Base-by-base conservation (phyloP, 2,888 invertebrate genomes). In the Nemotelus pantherinus region DNA sequence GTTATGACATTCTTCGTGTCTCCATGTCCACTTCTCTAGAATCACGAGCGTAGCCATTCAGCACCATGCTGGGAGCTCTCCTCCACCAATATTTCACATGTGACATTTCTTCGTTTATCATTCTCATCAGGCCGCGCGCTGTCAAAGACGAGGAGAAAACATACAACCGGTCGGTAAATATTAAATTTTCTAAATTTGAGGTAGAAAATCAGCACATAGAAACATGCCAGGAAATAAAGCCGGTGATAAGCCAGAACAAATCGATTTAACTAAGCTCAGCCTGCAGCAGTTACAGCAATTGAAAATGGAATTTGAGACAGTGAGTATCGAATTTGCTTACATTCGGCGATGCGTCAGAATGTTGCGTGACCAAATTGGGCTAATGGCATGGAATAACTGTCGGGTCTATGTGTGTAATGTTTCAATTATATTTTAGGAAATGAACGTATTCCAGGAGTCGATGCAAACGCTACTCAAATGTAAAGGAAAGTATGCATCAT, bases 401-500 rank as follows among this genome's bases (percentile, higher is more conserved):
- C 53, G 10, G 7, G 1, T 53, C 10, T 53, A 43, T 63, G 7
- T 63, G 5, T 63, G 43, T 43, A 68, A 58, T 25, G 9, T 60
- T 41, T 55, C 3, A 58, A 57, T 78, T 79, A 80, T 78, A 81
- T 89, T 89, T 78, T 84, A 94, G 94, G 98, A 98, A 87, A 89
- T 98, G 79, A 91, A 90, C 82, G 91, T 97, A 67, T 95, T 97
- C 86, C 94, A 95, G 89, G 95, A 95, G 81, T 98, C 98, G 0
- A 87, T 97, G 81, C 93, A 94, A 84, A 94, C 95, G 43, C 88
- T 98, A 77, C 96, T 97, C 88, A 90, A 94, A 84, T 97, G 96
- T 5, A 96, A 97, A 87, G 91, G 90, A 50, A 97, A 97, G 88
- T 98, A 96, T 88, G 92, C 93, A 78, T 94, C 94, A 83, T 97